A percentile compares a stretch with the other conserved stretches of the same genome.
phyloP scores from a whole-genome alignment of 2,113 vertebrate species.

The Plecturocebus donacophilus region DNA sequence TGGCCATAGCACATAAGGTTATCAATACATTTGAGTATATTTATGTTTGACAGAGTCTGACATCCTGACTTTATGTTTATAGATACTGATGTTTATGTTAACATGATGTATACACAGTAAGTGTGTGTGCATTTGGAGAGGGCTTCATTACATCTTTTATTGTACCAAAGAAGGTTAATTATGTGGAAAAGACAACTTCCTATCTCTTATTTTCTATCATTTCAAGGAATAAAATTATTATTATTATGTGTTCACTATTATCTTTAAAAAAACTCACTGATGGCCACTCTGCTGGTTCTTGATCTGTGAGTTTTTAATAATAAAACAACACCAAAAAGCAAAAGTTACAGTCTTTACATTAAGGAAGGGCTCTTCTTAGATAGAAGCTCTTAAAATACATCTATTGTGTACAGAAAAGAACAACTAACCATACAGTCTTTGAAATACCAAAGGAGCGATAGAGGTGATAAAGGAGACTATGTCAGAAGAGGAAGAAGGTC shows the following conservation, averaged over 20 bases:
- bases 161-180: conserved; percentile 54
- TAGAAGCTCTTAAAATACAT: neutral
- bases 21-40: conserved; percentile 71
- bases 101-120: conserved; percentile 70
- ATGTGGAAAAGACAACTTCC: conserved; percentile 44
- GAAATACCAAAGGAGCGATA: neutral
- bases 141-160: conserved; percentile 49
- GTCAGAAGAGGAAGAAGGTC: neutral
- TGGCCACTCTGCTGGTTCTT: neutral
- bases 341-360: neutral
- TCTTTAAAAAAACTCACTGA: conserved; percentile 21
- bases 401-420: neutral
- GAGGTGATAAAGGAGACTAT: neutral
- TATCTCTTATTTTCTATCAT: conserved; percentile 51
- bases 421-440: neutral
- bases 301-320: neutral
- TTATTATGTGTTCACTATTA: neutral
- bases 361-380: neutral
- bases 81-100: conserved; percentile 69
- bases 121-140: conserved; percentile 58
- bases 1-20: conserved; percentile 41
- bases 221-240: conserved; percentile 36
- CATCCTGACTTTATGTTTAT: conserved; percentile 69
- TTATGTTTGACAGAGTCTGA: conserved; percentile 62
- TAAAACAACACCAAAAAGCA: neutral